These are phyloP conservation scores for Mastomys natalensis DNA, from an alignment of 2,113 vertebrate species.

Conservation along the genomic window DNA sequence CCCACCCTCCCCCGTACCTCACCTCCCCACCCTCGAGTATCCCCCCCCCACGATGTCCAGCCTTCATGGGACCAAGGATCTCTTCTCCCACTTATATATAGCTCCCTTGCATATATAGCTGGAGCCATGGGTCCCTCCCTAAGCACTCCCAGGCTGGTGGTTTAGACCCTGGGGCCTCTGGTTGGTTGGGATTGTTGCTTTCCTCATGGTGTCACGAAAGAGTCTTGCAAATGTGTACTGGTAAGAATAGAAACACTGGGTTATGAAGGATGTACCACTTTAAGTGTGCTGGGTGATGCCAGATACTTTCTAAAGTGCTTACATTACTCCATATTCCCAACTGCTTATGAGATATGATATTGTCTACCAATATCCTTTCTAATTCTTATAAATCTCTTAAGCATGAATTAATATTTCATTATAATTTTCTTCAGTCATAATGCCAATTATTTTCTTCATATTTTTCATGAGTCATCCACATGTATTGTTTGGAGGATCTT, in stretches of 20 bases:
- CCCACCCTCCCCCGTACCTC: too few relatives aligned
- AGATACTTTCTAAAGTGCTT: background rate
- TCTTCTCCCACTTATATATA: too few relatives aligned
- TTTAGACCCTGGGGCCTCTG: too few relatives aligned
- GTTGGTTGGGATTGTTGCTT: too few relatives aligned
- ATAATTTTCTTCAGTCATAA: background rate
- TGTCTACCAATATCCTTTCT: background rate
- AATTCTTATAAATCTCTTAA: background rate
- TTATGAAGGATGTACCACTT: background rate
- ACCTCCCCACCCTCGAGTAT: too few relatives aligned
- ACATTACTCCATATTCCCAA: background rate
- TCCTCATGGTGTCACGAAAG: too few relatives aligned
- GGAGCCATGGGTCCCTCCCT: too few relatives aligned
- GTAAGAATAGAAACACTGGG: background rate
- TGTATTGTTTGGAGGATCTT: background rate
- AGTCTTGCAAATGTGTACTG: background rate
- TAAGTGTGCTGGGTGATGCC: background rate
- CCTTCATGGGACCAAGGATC: too few relatives aligned
- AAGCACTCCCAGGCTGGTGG: too few relatives aligned
- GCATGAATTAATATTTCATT: background rate
- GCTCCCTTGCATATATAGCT: too few relatives aligned
- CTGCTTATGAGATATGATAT: background rate
- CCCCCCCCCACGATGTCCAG: too few relatives aligned
- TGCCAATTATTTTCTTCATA: background rate
- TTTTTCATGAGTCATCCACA: background rate